Evolutionary conservation across 2,888 invertebrate species (phyloP).

Genomic region (Xylota sylvarum): DNA sequence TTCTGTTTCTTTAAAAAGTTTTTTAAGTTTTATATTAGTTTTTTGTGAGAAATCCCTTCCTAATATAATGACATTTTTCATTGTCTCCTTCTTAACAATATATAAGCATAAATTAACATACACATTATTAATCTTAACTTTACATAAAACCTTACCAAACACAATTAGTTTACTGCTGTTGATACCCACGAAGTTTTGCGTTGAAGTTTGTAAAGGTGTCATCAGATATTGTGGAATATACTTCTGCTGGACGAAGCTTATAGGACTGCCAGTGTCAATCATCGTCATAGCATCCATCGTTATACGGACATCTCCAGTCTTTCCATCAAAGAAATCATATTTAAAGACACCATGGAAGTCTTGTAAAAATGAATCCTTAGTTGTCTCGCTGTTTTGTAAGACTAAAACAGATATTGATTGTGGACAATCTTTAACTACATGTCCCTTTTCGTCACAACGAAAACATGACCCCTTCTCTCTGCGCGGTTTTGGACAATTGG

Average conservation of each 20-base stretch:
- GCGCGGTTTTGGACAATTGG: too few species aligned
- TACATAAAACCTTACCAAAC: conserved; percentile 38
- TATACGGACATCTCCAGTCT: too few species aligned
- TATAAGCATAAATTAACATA: too few species aligned
- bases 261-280: conserved; percentile 42
- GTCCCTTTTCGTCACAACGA: background rate
- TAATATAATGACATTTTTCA: conserved; percentile 44
- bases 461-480: too few species aligned
- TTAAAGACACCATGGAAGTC: conserved; percentile 20
- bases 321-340: conserved; percentile 1
- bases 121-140: conserved; percentile 42
- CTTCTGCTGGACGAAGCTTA: conserved; percentile 30
- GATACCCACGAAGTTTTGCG: conserved; percentile 31
- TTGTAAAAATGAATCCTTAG: conserved; percentile 2
- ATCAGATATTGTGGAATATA: background rate
- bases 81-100: conserved; percentile 32
- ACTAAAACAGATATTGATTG: conserved; percentile 11
- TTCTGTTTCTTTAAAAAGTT: background rate
- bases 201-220: background rate
- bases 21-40: conserved; percentile 33
- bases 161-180: conserved; percentile 41
- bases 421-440: conserved; percentile 19
- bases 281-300: conserved; percentile 41
- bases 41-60: conserved; percentile 48
- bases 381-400: too few species aligned